Percentiles rank a stretch among this genome's conserved stretches.
Evolutionary conservation across 92 coral and sea anemone species (phyloP).

Genomic region (Parazoanthus atlanticus): DNA sequence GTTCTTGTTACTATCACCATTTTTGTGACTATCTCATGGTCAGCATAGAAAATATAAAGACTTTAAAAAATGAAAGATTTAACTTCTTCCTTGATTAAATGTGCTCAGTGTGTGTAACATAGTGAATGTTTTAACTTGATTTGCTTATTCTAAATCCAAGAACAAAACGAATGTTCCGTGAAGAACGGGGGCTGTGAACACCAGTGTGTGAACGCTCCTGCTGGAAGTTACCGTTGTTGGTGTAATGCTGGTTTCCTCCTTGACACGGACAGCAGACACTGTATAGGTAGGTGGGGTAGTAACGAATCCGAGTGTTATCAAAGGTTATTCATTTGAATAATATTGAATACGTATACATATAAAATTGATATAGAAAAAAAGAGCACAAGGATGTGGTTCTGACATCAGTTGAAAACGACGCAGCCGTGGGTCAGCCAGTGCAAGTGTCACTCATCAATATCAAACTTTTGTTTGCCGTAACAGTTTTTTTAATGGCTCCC

Average conservation of each 20-base stretch:
- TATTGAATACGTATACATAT: background rate
- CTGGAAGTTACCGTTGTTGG: conserved; percentile 78
- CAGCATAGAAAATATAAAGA: no score
- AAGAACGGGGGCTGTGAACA: conserved; percentile 89
- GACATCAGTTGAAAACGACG: no score
- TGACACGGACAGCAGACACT: conserved; percentile 73
- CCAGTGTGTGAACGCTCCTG: conserved; percentile 71
- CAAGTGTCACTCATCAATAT: no score
- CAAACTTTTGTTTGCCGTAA: no score
- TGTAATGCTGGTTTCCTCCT: conserved; percentile 81
- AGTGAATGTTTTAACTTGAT: background rate
- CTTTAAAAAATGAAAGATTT: no score
- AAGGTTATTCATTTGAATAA: no score
- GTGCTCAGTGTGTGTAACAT: background rate
- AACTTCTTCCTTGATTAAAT: background rate
- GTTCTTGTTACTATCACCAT: no score
- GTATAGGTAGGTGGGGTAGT: conserved; percentile 61
- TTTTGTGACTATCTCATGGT: no score
- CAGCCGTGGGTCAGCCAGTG: no score
- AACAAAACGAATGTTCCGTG: conserved; percentile 76
- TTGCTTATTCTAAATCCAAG: conserved; percentile 31
- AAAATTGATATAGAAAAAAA: no score
- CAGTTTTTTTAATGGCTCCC: no score
- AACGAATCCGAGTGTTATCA: background rate
- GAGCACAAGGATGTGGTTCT: no score